A percentile compares a stretch with the other conserved stretches of the same genome.
Evolutionary conservation across 2,888 invertebrate genomes (phyloP).

Genomic region (Rugalucina vietnamica): DNA sequence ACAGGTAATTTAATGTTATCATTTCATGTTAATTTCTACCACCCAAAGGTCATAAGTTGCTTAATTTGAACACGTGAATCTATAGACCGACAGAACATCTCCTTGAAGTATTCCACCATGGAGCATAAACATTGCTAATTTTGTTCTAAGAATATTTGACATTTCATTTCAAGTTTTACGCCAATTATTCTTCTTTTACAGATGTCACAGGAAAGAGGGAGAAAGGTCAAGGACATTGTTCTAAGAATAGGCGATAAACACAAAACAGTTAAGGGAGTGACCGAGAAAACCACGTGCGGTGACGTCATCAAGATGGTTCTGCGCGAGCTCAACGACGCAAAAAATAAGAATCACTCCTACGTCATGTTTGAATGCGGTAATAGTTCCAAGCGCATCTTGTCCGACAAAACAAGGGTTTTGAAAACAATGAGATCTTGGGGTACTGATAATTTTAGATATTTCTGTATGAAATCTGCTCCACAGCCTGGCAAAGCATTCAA

Average conservation of each 20-base stretch:
- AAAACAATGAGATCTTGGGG: conserved; percentile 61
- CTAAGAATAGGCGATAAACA: not conserved
- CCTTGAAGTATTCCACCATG: not conserved
- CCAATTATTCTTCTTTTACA: not conserved
- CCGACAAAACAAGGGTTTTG: conserved; percentile 44
- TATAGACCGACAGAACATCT: too few relatives aligned
- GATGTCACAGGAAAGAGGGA: not conserved
- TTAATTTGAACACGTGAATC: too few relatives aligned
- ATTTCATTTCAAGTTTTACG: too few relatives aligned
- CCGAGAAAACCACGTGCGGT: conserved; percentile 56
- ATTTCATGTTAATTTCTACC: too few relatives aligned
- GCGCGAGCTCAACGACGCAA: conserved; percentile 27
- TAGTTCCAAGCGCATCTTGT: conserved; percentile 53
- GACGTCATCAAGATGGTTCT: conserved; percentile 64
- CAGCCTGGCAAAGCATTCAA: conserved; percentile 53
- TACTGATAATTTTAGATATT: not conserved
- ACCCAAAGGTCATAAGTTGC: too few relatives aligned
- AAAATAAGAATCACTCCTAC: conserved; percentile 34
- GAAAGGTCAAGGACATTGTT: not conserved
- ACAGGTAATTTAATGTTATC: too few relatives aligned
- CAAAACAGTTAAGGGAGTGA: conserved; percentile 47
- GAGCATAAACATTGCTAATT: too few relatives aligned
- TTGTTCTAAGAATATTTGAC: too few relatives aligned
- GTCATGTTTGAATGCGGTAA: conserved; percentile 56
- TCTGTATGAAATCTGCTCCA: conserved; percentile 38